These are phyloP conservation scores for Philypnodon macrostomus DNA, from an alignment of 2,797 vertebrate species.

Conservation along the genomic window DNA sequence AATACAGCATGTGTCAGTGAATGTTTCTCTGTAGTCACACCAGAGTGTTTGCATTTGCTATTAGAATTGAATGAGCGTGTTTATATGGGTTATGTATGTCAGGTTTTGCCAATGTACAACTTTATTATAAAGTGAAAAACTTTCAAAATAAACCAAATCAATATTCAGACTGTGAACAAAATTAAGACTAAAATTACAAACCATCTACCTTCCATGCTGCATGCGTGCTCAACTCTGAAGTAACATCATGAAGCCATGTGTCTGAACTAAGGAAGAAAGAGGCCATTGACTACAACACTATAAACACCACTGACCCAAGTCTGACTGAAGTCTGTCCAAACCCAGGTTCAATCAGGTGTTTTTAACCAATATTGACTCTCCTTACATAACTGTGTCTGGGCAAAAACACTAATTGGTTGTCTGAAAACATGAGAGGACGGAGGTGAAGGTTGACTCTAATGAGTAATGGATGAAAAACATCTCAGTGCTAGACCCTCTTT, in stretches of 20 bases:
- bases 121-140: too few relatives aligned
- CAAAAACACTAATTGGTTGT: slow-evolving; percentile 73
- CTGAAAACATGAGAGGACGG: slow-evolving; percentile 60
- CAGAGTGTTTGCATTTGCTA: not conserved
- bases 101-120: not conserved
- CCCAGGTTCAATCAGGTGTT: slow-evolving; percentile 56
- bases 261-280: slow-evolving; percentile 66
- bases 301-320: slow-evolving; percentile 44
- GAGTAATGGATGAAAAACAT: slow-evolving; percentile 47
- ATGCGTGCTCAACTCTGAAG: slow-evolving; percentile 19
- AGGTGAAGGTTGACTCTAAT: slow-evolving; percentile 34
- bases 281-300: slow-evolving; percentile 52
- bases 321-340: slow-evolving; percentile 61
- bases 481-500: slow-evolving; percentile 25
- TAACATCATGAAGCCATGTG: slow-evolving; percentile 35
- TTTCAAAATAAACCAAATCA: too few relatives aligned
- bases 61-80: not conserved
- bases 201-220: not conserved
- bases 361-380: slow-evolving; percentile 75
- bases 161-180: too few relatives aligned
- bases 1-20: slow-evolving; percentile 21
- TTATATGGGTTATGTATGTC: not conserved
- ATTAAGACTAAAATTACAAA: too few relatives aligned
- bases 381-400: slow-evolving; percentile 68
- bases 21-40: slow-evolving; percentile 11